phyloP scores from a whole-genome alignment of 1,140 invertebrate species.

The Neodiprion fabricii region DNA sequence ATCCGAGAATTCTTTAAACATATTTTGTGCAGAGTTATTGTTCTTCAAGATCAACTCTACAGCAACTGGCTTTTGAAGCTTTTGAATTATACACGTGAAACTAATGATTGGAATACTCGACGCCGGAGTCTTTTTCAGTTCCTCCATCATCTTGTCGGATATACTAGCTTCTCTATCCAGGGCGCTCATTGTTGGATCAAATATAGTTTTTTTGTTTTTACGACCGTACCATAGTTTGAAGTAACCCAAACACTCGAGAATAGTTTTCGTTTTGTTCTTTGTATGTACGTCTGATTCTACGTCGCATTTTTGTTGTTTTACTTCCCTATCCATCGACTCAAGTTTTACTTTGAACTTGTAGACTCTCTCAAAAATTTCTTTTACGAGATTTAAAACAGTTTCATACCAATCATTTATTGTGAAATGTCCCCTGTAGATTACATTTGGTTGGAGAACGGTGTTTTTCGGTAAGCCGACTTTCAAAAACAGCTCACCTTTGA shows the following conservation, averaged over 20 bases:
- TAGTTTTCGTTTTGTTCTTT: conserved; percentile 34
- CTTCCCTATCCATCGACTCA: conserved; percentile 24
- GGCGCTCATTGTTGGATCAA: conserved; percentile 27
- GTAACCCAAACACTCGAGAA: conserved; percentile 38
- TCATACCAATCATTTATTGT: conserved; percentile 35
- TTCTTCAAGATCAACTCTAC: conserved; percentile 31
- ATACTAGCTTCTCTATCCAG: conserved; percentile 46
- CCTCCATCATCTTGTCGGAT: conserved; percentile 35
- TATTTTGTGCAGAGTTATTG: conserved; percentile 21
- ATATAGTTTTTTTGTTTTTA: conserved; percentile 25
- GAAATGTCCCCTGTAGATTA: conserved; percentile 27
- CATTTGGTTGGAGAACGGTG: conserved; percentile 27
- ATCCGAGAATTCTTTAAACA: conserved; percentile 29
- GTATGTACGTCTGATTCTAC: conserved; percentile 46
- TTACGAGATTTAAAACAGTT: conserved; percentile 34
- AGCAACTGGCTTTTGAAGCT: conserved; percentile 22
- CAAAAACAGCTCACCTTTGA: conserved; percentile 21
- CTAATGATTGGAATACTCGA: conserved; percentile 28
- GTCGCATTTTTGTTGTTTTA: conserved; percentile 47
- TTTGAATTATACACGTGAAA: conserved; percentile 38
- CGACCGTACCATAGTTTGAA: conserved; percentile 41
- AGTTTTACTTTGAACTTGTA: conserved; percentile 41
- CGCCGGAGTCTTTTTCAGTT: conserved; percentile 1
- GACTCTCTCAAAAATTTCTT: conserved; percentile 45
- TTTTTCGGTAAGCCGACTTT: conserved; percentile 29